phyloP scores from a whole-genome alignment of 2,113 vertebrate species.

The Ceuthmochares aereus region DNA sequence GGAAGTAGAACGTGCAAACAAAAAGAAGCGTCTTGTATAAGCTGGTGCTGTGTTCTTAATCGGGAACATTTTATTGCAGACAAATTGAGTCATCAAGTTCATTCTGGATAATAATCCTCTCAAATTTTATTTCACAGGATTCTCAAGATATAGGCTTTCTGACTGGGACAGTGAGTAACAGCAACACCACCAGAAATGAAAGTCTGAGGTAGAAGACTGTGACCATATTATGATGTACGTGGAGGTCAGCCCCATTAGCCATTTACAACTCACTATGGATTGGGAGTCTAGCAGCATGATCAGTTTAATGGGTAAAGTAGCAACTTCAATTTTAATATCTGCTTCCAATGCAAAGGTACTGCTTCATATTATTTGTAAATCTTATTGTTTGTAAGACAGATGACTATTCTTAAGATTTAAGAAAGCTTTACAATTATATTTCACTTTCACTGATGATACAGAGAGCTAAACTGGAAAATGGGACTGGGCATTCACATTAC shows the following conservation, averaged over 20 bases:
- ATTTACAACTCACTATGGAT: background rate
- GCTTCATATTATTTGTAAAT: background rate
- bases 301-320: background rate
- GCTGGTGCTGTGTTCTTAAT: background rate
- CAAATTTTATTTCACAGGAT: background rate
- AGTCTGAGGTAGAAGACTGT: background rate
- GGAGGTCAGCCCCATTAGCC: background rate
- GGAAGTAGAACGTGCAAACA: background rate
- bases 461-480: background rate
- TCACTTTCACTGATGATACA: background rate
- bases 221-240: background rate
- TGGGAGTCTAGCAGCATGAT: accelerated
- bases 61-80: background rate
- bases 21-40: background rate
- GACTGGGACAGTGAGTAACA: background rate
- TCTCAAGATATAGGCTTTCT: background rate
- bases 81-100: background rate
- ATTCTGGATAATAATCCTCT: background rate
- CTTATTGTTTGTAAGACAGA: background rate
- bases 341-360: background rate
- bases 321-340: background rate
- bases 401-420: background rate
- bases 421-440: background rate
- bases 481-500: background rate
- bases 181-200: background rate